Evolutionary conservation across 2,888 invertebrate genomes (phyloP).

Genomic region (Oligia fasciuncula): DNA sequence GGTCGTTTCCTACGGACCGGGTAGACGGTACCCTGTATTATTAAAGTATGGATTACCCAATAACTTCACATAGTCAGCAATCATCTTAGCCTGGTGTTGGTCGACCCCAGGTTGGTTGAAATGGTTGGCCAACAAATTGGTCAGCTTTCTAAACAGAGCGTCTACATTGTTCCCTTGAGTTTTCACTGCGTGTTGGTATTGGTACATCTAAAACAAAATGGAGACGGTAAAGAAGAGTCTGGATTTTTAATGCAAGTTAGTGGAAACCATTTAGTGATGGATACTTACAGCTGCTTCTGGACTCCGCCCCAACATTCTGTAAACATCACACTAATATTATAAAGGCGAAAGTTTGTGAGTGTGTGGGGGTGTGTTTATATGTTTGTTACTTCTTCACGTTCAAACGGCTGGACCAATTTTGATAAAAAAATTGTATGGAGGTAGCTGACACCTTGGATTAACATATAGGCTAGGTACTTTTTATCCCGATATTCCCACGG

Average conservation of each 20-base stretch:
- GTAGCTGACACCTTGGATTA: too few species aligned
- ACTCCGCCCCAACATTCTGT: slow-evolving; percentile 92
- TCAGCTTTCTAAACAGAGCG: slow-evolving; percentile 82
- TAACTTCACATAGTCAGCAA: slow-evolving; percentile 87
- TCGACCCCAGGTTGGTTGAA: slow-evolving; percentile 86
- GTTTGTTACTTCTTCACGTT: too few species aligned
- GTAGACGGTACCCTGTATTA: too few species aligned
- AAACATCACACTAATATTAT: slow-evolving; percentile 62
- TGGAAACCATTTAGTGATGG: neutral
- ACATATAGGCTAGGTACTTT: too few species aligned
- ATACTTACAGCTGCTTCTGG: slow-evolving; percentile 92
- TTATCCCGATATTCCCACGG: too few species aligned
- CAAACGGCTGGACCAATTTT: too few species aligned
- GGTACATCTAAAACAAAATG: slow-evolving; percentile 70
- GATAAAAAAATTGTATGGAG: too few species aligned
- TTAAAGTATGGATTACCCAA: slow-evolving; percentile 77
- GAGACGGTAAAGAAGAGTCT: too few species aligned
- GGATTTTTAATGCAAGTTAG: too few species aligned
- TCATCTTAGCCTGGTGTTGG: slow-evolving; percentile 81
- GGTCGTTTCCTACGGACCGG: too few species aligned
- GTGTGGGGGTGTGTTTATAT: too few species aligned
- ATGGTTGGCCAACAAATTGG: slow-evolving; percentile 86
- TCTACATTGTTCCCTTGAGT: slow-evolving; percentile 81
- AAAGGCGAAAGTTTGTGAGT: too few species aligned
- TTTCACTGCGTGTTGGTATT: slow-evolving; percentile 83